A percentile compares a stretch with the other conserved stretches of the same genome.
Conservation (phyloP, 1,140 invertebrate species). For the Ooceraea biroi region DNA sequence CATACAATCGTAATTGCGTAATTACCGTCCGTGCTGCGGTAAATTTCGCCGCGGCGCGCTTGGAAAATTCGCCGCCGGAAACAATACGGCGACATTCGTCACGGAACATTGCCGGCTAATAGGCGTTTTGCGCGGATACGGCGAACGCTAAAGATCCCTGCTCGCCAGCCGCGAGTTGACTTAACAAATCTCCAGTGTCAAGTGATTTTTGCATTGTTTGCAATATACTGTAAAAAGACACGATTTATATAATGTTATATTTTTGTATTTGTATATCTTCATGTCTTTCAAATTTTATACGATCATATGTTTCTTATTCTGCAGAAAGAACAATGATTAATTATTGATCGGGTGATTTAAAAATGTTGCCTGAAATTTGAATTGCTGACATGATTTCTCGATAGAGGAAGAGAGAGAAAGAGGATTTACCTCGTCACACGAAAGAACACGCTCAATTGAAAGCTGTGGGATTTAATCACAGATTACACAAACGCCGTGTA, state of each 20-base stretch:
- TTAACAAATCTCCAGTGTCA: not conserved
- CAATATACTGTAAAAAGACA: too few relatives aligned
- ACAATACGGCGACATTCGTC: constrained; percentile 55
- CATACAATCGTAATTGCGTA: constrained; percentile 60
- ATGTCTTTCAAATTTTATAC: too few relatives aligned
- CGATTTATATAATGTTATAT: not conserved
- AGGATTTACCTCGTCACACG: not conserved
- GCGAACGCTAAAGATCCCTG: constrained; percentile 7
- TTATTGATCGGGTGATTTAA: too few relatives aligned
- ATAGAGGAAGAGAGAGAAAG: too few relatives aligned
- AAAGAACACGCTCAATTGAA: constrained; percentile 23
- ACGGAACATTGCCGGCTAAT: constrained; percentile 42
- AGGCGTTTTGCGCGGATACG: not conserved
- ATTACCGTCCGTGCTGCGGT: constrained; percentile 36
- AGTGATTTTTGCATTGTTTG: not conserved
- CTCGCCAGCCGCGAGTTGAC: not conserved
- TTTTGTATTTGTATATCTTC: too few relatives aligned
- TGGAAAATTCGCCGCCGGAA: constrained; percentile 32
- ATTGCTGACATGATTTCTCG: too few relatives aligned
- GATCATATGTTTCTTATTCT: too few relatives aligned
- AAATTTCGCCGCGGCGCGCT: constrained; percentile 48
- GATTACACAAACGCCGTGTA: not conserved
- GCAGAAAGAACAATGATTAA: too few relatives aligned
- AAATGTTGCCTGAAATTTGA: too few relatives aligned
- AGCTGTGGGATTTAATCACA: constrained; percentile 18